Evolutionary conservation across 2,797 vertebrate genomes (phyloP).

Genomic region (Leontocebus nigricollis): DNA sequence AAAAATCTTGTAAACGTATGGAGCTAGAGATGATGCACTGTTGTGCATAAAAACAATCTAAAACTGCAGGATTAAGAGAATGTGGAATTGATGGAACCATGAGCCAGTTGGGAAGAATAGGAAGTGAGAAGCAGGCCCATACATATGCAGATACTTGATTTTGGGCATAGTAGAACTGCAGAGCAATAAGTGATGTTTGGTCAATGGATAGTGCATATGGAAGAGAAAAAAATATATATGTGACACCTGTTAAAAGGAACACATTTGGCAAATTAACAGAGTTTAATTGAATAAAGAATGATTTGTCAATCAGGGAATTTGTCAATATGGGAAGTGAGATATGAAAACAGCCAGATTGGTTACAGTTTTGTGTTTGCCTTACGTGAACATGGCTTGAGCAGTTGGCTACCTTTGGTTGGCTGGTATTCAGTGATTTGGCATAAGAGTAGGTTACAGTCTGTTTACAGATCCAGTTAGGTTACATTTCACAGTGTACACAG

Average conservation of each 20-base stretch:
- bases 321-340: not conserved
- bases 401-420: not conserved
- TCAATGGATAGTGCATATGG: not conserved
- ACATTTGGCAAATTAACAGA: not conserved
- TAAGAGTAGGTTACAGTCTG: not conserved
- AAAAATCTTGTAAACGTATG: not conserved
- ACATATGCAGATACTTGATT: not conserved
- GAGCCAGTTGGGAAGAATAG: not conserved
- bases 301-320: not conserved
- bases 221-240: not conserved
- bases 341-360: not conserved
- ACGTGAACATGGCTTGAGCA: not conserved
- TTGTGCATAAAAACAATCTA: not conserved
- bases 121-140: not conserved
- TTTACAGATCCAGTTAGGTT: not conserved
- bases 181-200: not conserved
- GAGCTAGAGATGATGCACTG: not conserved
- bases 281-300: not conserved
- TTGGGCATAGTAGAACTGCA: not conserved
- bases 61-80: not conserved
- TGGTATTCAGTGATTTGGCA: not conserved
- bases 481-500: not conserved
- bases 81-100: not conserved
- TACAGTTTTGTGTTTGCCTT: not conserved
- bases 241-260: not conserved